phyloP scores from a whole-genome alignment of 2,797 vertebrate genomes.

The Antrozous pallidus region DNA sequence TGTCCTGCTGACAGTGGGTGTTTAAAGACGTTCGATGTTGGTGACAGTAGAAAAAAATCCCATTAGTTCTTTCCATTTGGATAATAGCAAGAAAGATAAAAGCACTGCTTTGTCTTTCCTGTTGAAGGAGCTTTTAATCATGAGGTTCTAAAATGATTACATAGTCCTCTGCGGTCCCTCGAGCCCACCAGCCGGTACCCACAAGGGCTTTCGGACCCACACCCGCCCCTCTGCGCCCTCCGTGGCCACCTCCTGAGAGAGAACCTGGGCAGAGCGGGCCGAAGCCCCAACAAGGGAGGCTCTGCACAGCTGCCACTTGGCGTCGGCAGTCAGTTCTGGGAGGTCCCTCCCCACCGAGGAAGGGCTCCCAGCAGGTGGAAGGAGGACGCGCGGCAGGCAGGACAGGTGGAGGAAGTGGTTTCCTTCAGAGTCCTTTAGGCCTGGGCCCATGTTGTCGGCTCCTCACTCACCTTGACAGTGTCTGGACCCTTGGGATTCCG shows the following conservation, averaged over 20 bases:
- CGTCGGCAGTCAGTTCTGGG: background rate
- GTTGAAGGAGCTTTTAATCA: constrained; percentile 30
- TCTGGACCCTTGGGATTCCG: background rate
- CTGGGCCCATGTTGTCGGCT: background rate
- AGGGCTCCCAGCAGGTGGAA: background rate
- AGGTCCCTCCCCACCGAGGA: too few relatives aligned
- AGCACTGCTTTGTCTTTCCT: background rate
- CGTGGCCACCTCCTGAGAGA: background rate
- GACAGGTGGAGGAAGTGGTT: fast-evolving
- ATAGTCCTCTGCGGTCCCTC: background rate
- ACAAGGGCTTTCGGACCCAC: fast-evolving
- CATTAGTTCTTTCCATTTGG: constrained; percentile 56
- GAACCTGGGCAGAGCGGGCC: fast-evolving
- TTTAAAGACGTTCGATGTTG: constrained; percentile 44
- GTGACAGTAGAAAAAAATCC: constrained; percentile 52
- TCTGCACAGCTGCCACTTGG: fast-evolving
- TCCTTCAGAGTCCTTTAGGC: background rate
- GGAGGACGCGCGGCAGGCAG: fast-evolving
- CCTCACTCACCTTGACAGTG: fast-evolving
- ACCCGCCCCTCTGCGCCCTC: fast-evolving
- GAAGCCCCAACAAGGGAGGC: background rate
- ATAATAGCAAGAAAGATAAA: constrained; percentile 47
- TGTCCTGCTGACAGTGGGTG: constrained; percentile 59
- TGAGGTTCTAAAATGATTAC: background rate
- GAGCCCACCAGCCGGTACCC: background rate